A percentile compares a stretch with the other conserved stretches of the same genome.
Conservation (phyloP, 2,113 vertebrate species). For the Tetrax tetrax region DNA sequence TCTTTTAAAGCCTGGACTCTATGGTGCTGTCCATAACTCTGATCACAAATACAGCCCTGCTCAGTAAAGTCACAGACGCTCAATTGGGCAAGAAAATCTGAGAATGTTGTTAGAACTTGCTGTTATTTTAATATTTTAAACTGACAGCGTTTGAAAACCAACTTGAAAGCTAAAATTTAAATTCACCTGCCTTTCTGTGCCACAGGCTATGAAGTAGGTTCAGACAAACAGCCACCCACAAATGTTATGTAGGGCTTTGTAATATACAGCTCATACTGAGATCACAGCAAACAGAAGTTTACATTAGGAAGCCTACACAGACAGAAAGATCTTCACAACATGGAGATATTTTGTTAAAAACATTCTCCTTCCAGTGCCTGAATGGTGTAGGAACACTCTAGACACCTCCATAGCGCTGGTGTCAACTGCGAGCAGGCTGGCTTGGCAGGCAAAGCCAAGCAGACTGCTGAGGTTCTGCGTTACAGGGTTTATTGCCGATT, state of each 20-base stretch:
- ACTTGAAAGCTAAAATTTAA: conserved; percentile 40
- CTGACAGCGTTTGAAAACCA: conserved; percentile 18
- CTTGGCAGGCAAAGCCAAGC: not conserved
- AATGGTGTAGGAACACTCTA: not conserved
- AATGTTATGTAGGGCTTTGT: conserved; percentile 19
- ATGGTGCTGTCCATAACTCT: not conserved
- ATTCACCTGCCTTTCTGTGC: conserved; percentile 43
- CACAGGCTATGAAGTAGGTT: conserved; percentile 15
- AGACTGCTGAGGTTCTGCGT: not conserved
- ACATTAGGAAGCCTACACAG: not conserved
- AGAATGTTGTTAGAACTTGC: not conserved
- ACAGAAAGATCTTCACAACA: not conserved
- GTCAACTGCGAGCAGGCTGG: not conserved
- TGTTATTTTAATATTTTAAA: conserved; percentile 42
- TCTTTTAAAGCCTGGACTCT: not conserved
- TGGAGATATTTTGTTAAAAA: not conserved
- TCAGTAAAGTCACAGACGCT: not conserved
- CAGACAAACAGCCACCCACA: conserved; percentile 36
- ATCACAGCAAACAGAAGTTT: conserved; percentile 27
- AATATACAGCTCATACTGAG: not conserved
- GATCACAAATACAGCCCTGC: not conserved
- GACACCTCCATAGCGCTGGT: not conserved
- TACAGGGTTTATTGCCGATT: not conserved
- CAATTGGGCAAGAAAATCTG: not conserved
- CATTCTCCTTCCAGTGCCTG: not conserved